Evolutionary conservation across 2,797 vertebrate genomes (phyloP).

Genomic region (Labroides dimidiatus): DNA sequence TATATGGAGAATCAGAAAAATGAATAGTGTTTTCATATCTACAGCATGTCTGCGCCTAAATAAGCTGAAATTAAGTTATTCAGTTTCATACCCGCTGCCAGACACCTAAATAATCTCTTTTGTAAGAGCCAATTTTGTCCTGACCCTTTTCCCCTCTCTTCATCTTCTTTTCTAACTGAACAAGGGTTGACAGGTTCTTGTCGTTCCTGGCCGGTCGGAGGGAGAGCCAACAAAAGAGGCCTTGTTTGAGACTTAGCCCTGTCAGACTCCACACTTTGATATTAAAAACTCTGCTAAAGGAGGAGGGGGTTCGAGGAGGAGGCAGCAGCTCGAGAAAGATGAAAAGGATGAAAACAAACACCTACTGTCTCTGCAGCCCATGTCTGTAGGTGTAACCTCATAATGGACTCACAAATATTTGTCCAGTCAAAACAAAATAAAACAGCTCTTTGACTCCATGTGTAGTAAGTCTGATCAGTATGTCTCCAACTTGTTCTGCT

Average conservation of each 20-base stretch:
- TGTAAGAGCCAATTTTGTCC: slow-evolving; percentile 72
- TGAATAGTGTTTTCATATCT: slow-evolving; percentile 71
- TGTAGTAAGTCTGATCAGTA: slow-evolving; percentile 65
- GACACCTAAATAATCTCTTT: slow-evolving; percentile 77
- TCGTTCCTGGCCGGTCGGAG: slow-evolving; percentile 72
- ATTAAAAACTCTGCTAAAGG: slow-evolving; percentile 81
- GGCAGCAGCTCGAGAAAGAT: slow-evolving; percentile 59
- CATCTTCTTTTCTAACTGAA: slow-evolving; percentile 76
- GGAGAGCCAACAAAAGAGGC: slow-evolving; percentile 77
- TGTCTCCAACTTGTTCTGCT: slow-evolving; percentile 64
- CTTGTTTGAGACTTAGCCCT: slow-evolving; percentile 73
- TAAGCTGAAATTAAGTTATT: slow-evolving; percentile 86
- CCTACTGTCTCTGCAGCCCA: slow-evolving; percentile 76
- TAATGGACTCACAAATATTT: slow-evolving; percentile 87
- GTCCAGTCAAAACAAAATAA: slow-evolving; percentile 86
- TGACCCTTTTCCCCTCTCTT: slow-evolving; percentile 57
- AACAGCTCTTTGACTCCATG: slow-evolving; percentile 75
- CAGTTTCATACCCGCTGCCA: slow-evolving; percentile 80
- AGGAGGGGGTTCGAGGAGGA: slow-evolving; percentile 13
- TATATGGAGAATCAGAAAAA: slow-evolving; percentile 75
- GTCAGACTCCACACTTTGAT: slow-evolving; percentile 82
- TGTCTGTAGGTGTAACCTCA: slow-evolving; percentile 86
- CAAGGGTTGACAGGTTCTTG: slow-evolving; percentile 76
- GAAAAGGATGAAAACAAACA: slow-evolving; percentile 85
- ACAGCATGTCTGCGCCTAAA: slow-evolving; percentile 64